Percentiles rank a stretch among this genome's conserved stretches.
Evolutionary conservation across 2,113 vertebrate species (phyloP).

Genomic region (Fulica atra): DNA sequence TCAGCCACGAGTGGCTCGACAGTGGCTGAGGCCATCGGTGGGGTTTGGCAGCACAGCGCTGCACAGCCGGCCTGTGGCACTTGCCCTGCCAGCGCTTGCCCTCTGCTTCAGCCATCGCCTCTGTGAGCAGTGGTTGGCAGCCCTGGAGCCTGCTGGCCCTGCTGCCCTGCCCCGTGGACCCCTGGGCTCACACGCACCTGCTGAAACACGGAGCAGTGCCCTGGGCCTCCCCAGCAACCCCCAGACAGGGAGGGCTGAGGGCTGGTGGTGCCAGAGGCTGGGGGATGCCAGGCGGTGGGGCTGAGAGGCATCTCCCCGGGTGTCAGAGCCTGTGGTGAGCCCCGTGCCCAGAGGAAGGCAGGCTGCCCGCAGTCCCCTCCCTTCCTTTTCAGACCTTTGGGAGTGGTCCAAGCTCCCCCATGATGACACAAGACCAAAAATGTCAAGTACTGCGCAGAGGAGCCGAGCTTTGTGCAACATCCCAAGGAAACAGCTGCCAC

Average conservation of each 20-base stretch:
- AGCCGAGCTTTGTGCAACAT: neutral
- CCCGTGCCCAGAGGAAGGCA: neutral
- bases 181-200: fast-evolving
- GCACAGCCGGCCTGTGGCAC: neutral
- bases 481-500: neutral
- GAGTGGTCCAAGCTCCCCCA: neutral
- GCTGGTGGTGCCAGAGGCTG: neutral
- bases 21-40: neutral
- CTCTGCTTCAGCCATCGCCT: neutral
- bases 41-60: neutral
- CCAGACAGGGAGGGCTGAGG: neutral
- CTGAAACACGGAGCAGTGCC: neutral
- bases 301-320: neutral
- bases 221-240: neutral
- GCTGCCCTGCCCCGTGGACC: neutral
- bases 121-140: fast-evolving
- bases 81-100: fast-evolving
- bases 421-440: neutral
- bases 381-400: neutral
- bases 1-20: neutral
- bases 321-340: neutral
- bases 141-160: fast-evolving
- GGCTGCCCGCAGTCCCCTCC: neutral
- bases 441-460: neutral
- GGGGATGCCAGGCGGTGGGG: neutral